Conservation (phyloP, 1,140 invertebrate species). For the Drosophila sp. region DNA sequence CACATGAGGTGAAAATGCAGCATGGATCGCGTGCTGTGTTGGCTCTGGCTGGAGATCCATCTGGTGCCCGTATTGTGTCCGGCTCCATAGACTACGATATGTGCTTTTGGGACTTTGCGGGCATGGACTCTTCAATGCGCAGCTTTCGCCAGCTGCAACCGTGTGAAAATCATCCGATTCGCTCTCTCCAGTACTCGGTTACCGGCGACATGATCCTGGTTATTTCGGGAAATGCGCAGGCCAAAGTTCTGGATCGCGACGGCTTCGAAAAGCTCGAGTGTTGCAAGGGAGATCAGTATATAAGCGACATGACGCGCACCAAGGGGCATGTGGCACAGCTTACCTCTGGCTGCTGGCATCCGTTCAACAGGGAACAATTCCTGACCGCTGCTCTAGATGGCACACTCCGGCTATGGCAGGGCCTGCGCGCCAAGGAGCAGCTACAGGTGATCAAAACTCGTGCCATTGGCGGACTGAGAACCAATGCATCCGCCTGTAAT, state of each 20-base stretch:
- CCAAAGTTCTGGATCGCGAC: constrained; percentile 97
- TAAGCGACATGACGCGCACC: constrained; percentile 96
- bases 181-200: constrained; percentile 94
- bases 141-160: constrained; percentile 97
- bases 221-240: constrained; percentile 95
- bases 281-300: constrained; percentile 98
- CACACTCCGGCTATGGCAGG: constrained; percentile 95
- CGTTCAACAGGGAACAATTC: constrained; percentile 95
- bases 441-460: constrained; percentile 96
- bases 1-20: constrained; percentile 92
- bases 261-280: constrained; percentile 98
- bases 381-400: constrained; percentile 97
- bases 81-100: constrained; percentile 98
- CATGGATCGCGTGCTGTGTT: constrained; percentile 95
- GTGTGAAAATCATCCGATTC: constrained; percentile 98
- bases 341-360: constrained; percentile 97
- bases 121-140: constrained; percentile 96
- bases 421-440: constrained; percentile 89
- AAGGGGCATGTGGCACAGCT: constrained; percentile 98
- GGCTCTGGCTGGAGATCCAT: constrained; percentile 95
- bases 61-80: constrained; percentile 95
- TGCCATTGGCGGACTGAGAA: constrained; percentile 94
- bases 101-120: constrained; percentile 98
- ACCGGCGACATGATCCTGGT: constrained; percentile 98
- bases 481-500: constrained; percentile 92